Evolutionary conservation across 2,113 vertebrate genomes (phyloP).

Genomic region (Campylorhamphus procurvoides): DNA sequence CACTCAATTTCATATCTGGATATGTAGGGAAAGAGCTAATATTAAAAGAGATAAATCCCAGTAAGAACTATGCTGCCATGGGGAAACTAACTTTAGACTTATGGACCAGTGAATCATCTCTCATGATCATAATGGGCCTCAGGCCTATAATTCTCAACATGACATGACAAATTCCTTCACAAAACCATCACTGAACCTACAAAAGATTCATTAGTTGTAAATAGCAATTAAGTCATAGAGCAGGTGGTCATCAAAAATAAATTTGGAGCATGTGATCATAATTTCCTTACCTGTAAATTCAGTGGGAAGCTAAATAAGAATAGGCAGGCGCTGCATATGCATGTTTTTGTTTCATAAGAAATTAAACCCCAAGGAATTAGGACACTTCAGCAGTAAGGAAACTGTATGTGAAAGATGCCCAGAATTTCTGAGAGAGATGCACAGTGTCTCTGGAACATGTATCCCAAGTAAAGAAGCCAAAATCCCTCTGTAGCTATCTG

Average conservation of each 20-base stretch:
- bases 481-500: background rate
- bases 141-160: background rate
- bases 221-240: constrained; percentile 41
- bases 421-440: background rate
- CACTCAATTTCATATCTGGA: background rate
- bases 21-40: background rate
- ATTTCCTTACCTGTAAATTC: background rate
- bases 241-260: constrained; percentile 35
- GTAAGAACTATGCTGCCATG: background rate
- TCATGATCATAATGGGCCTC: background rate
- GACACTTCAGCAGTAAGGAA: background rate
- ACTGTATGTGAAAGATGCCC: background rate
- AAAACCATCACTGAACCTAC: constrained; percentile 13
- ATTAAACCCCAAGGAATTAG: background rate
- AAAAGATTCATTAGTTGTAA: background rate
- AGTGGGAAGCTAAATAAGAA: background rate
- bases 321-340: background rate
- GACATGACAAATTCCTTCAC: constrained; percentile 5
- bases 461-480: background rate
- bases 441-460: background rate
- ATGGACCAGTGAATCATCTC: background rate
- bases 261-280: background rate
- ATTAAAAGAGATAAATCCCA: background rate
- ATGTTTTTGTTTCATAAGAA: background rate
- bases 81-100: background rate